Evolutionary conservation across 1,140 invertebrate species (phyloP), one percentile per base, ranked within the genome.

Genomic region (Heterodera schachtii): DNA sequence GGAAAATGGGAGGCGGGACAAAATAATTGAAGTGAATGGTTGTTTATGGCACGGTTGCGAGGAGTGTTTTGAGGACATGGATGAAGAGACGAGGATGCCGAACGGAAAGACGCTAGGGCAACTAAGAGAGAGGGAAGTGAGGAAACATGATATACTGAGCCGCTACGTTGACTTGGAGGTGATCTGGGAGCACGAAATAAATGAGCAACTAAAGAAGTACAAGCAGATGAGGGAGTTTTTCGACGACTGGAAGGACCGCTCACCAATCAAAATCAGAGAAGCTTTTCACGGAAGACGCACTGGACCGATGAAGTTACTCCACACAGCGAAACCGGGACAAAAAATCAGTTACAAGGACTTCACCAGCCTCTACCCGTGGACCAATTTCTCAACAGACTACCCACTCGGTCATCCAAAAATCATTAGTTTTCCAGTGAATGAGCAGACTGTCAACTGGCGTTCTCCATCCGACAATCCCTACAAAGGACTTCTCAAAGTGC

Each of bases 371-470:
- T 77, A 77, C 3, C 75, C 75, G 16, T 77, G 44, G 46, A 73
- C 75, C 44, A 77, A 46, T n/a, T 43, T 49, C 44, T 64, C 75
- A 6, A 49, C 75, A 5, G n/a, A 43, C 4, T 77, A 64, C 71
- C 75, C 75, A 6, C 46, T 77, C 31, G 67, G 67, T 3, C 52
- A 77, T 49, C 75, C 75, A 47, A 73, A 77, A 64, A 77, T 77
- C 46, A 47, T 21, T 3, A 74, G 46, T 8, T 6, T 43, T 31
- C 73, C 73, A 76, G 3, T 7, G n/a, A 47, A 64, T 7, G n/a
- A 73, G 46, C 52, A 77, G 41, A n/a, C 57, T 6, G 75, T 77
- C 16, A 73, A 77, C 43, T 77, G 75, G 75, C 57, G 52, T 21
- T 0, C 3, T 7, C 57, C 52, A 9, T 19, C 57, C 19, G 43